Percentiles rank a stretch among this genome's conserved stretches.
phyloP scores from a whole-genome alignment of 2,888 invertebrate species.

The Pinctada fucata region DNA sequence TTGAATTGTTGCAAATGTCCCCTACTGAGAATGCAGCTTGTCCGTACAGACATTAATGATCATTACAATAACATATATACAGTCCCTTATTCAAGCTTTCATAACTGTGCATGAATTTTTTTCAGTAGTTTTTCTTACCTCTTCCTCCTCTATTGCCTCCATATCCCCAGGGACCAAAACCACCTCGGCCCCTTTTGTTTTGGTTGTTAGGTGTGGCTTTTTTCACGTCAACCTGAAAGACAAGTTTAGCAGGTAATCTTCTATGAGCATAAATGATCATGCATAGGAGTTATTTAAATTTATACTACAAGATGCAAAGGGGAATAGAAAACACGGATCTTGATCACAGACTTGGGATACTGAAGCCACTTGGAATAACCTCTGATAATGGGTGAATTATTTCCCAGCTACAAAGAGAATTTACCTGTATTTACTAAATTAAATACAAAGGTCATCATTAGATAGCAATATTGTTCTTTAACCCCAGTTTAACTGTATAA shows the following conservation, averaged over 20 bases:
- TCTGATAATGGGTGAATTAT: background rate
- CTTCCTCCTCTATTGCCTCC: slow-evolving; percentile 64
- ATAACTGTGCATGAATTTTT: no score
- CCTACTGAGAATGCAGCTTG: no score
- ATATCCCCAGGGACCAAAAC: slow-evolving; percentile 61
- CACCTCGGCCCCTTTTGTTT: slow-evolving; percentile 75
- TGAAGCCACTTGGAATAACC: background rate
- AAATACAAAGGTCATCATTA: background rate
- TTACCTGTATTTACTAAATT: background rate
- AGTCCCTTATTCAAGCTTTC: no score
- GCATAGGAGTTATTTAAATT: no score
- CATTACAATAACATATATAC: no score
- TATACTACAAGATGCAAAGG: no score
- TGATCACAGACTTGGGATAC: background rate
- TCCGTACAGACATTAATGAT: no score
- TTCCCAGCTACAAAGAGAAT: background rate
- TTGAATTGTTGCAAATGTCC: background rate
- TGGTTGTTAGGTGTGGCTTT: slow-evolving; percentile 89
- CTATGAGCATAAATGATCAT: no score
- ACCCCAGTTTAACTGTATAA: background rate
- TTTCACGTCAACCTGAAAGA: slow-evolving; percentile 86
- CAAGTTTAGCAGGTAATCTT: background rate
- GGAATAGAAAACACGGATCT: background rate
- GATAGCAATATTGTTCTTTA: slow-evolving; percentile 13
- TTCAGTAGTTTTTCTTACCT: slow-evolving; percentile 36